Evolutionary conservation across 2,113 vertebrate species (phyloP).

Genomic region (Mirounga angustirostris): DNA sequence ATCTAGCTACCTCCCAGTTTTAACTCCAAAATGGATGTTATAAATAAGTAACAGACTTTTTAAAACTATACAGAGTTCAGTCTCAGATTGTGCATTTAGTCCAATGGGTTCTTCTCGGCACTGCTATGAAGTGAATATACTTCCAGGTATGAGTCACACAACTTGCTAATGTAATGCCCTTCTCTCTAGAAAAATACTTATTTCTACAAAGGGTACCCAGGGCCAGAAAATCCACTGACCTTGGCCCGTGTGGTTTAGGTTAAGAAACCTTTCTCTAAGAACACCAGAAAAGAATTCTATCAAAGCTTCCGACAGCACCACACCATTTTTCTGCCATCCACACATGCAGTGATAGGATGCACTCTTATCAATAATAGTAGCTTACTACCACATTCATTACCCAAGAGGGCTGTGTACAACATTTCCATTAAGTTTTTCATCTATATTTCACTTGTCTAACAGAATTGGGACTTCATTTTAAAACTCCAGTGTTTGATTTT

Average conservation of each 20-base stretch:
- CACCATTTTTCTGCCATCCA: background rate
- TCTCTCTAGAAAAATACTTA: constrained; percentile 5
- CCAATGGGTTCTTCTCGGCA: constrained; percentile 29
- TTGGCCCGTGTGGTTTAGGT: background rate
- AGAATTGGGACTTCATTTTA: constrained; percentile 54
- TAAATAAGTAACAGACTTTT: constrained; percentile 26
- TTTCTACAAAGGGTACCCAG: background rate
- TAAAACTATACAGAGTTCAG: background rate
- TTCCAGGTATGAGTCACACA: background rate
- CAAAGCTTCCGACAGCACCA: background rate
- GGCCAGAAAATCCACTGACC: constrained; percentile 5
- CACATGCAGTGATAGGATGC: background rate
- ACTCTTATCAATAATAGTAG: background rate
- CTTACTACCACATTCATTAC: background rate
- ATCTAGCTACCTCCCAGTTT: background rate
- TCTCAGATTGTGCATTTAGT: constrained; percentile 5
- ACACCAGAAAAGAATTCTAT: background rate
- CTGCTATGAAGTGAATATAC: constrained; percentile 33
- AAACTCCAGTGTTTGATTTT: constrained; percentile 44
- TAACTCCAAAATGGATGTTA: constrained; percentile 28
- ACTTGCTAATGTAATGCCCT: constrained; percentile 15
- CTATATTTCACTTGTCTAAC: constrained; percentile 19
- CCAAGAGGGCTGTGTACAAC: background rate
- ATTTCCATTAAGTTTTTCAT: background rate
- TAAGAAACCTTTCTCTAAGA: background rate